A percentile compares a stretch with the other conserved stretches of the same genome.
Conservation (phyloP, 2,888 invertebrate genomes). For the Drosophila crucigera region DNA sequence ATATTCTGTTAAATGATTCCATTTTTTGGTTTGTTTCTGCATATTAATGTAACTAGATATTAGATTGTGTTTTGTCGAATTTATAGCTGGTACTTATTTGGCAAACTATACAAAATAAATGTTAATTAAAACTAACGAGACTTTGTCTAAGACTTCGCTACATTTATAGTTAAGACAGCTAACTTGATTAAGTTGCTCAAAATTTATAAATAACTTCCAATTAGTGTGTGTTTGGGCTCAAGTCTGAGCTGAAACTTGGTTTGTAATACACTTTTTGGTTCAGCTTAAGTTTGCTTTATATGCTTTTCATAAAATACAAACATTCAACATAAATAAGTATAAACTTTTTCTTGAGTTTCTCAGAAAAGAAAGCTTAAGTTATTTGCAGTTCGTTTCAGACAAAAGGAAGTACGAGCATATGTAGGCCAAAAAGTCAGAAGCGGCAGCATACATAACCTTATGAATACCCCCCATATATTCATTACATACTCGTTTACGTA, state of each 20-base stretch:
- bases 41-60: background rate
- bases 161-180: background rate
- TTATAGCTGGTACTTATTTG: constrained; percentile 1
- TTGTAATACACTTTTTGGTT: background rate
- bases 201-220: background rate
- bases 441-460: constrained; percentile 35
- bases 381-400: constrained; percentile 39
- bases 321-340: constrained; percentile 1
- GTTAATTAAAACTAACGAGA: background rate
- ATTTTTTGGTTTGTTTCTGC: background rate
- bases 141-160: background rate
- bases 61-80: background rate
- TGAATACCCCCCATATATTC: constrained; percentile 55
- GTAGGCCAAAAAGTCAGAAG: constrained; percentile 66
- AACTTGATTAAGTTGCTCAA: background rate
- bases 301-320: background rate
- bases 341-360: constrained; percentile 27
- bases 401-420: constrained; percentile 56
- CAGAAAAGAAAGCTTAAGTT: constrained; percentile 43
- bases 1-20: background rate
- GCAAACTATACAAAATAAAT: background rate
- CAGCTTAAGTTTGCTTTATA: background rate
- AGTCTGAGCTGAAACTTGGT: background rate
- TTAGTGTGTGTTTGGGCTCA: background rate
- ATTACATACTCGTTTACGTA: constrained; percentile 52